These are phyloP conservation scores for Pyrrhia umbra DNA, from an alignment of 2,888 invertebrate species.

Conservation along the genomic window DNA sequence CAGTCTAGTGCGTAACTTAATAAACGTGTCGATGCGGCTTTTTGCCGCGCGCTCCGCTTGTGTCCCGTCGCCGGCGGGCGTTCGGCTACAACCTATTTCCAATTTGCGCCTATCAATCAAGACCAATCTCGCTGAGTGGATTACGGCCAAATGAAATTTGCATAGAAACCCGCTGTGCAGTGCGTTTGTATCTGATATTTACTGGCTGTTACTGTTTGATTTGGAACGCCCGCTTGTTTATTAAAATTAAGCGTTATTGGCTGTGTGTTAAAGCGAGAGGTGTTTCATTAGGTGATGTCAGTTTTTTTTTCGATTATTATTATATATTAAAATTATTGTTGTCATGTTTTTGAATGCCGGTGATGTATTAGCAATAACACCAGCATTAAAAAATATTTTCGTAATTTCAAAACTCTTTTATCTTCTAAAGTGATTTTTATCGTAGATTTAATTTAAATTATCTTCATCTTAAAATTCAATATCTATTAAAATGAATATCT, in stretches of 20 bases:
- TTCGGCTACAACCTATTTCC: conserved; percentile 88
- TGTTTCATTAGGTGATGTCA: background rate
- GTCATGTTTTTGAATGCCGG: too few relatives aligned
- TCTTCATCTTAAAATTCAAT: background rate
- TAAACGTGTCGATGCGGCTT: conserved; percentile 55
- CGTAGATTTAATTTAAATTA: background rate
- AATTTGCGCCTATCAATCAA: conserved; percentile 93
- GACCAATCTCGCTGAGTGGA: conserved; percentile 93
- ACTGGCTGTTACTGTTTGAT: conserved; percentile 63
- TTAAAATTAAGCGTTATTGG: conserved; percentile 53
- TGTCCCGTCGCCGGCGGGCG: conserved; percentile 68
- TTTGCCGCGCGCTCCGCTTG: conserved; percentile 70
- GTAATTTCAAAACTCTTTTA: too few relatives aligned
- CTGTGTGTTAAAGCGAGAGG: background rate
- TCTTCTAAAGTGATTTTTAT: too few relatives aligned
- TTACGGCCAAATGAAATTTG: conserved; percentile 93
- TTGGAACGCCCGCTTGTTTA: conserved; percentile 54
- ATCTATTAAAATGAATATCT: background rate
- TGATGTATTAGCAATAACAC: too few relatives aligned
- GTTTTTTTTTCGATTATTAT: background rate
- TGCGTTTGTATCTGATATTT: conserved; percentile 79
- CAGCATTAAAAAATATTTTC: too few relatives aligned
- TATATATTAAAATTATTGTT: background rate
- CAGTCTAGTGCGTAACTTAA: conserved; percentile 50
- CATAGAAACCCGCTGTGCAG: conserved; percentile 88